phyloP scores from a whole-genome alignment of 2,113 vertebrate genomes.

The Lepisosteus oculatus region DNA sequence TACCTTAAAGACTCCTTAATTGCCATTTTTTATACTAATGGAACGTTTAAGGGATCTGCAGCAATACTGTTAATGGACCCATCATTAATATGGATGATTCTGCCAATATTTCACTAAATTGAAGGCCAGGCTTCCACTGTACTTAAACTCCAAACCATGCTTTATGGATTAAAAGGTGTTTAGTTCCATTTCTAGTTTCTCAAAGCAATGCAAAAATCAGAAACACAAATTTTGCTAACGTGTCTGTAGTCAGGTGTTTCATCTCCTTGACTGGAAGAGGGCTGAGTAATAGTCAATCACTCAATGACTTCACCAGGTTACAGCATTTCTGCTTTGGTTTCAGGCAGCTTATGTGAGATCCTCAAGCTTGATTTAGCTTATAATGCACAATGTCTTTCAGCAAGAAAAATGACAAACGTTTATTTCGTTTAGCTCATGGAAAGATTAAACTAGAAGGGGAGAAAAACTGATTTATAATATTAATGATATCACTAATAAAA shows the following conservation, averaged over 20 bases:
- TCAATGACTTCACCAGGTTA: conserved; percentile 4
- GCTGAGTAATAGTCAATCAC: not conserved
- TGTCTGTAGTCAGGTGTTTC: not conserved
- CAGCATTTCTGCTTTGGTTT: too few relatives aligned
- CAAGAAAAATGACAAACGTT: too few relatives aligned
- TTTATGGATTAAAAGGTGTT: conserved; percentile 27
- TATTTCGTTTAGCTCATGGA: too few relatives aligned
- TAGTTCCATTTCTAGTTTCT: not conserved
- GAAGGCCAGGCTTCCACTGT: conserved; percentile 38
- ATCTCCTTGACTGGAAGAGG: not conserved
- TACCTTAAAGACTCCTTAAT: conserved; percentile 61
- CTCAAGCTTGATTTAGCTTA: too few relatives aligned
- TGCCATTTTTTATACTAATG: conserved; percentile 66
- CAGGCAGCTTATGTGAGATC: too few relatives aligned
- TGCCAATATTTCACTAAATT: conserved; percentile 46
- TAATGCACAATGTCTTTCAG: not conserved
- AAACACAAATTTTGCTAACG: not conserved
- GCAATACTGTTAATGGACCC: conserved; percentile 52
- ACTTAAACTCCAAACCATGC: conserved; percentile 29
- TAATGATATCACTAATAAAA: too few relatives aligned
- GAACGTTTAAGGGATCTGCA: conserved; percentile 54
- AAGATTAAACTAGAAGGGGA: too few relatives aligned
- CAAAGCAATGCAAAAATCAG: not conserved
- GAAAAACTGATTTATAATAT: too few relatives aligned
- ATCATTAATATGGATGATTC: conserved; percentile 56